Evolutionary conservation across 2,113 vertebrate genomes (phyloP).

Genomic region (Ovis aries): DNA sequence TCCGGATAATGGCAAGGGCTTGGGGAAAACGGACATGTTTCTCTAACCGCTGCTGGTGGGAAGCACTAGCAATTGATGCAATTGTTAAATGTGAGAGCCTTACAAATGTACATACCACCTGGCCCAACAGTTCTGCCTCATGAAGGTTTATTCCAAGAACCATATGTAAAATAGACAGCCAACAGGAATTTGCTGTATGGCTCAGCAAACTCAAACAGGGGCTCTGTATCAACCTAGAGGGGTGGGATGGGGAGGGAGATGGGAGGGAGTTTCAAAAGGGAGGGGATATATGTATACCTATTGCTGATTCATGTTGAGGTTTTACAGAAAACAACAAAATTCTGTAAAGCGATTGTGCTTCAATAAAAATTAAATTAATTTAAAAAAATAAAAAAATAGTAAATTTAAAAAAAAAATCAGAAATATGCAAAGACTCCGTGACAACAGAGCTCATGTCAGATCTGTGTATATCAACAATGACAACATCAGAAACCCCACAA

Average conservation of each 20-base stretch:
- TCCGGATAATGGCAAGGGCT: rapidly evolving
- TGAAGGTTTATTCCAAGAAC: background rate
- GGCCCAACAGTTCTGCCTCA: background rate
- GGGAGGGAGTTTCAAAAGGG: background rate
- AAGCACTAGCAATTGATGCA: background rate
- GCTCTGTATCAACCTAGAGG: background rate
- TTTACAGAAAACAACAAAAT: background rate
- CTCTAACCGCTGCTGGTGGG: background rate
- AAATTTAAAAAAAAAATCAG: background rate
- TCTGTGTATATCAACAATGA: background rate
- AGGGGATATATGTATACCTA: background rate
- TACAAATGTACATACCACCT: background rate
- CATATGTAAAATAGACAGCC: background rate
- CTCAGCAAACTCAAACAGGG: background rate
- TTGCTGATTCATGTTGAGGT: background rate
- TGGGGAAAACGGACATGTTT: background rate
- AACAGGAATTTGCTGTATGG: background rate
- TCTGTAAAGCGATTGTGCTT: background rate
- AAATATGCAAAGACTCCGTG: background rate
- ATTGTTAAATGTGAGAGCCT: background rate
- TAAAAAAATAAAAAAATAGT: background rate
- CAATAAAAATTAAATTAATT: background rate
- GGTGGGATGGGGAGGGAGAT: background rate
- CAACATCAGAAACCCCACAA: background rate
- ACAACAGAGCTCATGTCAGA: background rate